Percentiles rank a stretch among this genome's conserved stretches.
Conservation (phyloP, 2,113 vertebrate genomes). For the Acrocephalus arundinaceus region DNA sequence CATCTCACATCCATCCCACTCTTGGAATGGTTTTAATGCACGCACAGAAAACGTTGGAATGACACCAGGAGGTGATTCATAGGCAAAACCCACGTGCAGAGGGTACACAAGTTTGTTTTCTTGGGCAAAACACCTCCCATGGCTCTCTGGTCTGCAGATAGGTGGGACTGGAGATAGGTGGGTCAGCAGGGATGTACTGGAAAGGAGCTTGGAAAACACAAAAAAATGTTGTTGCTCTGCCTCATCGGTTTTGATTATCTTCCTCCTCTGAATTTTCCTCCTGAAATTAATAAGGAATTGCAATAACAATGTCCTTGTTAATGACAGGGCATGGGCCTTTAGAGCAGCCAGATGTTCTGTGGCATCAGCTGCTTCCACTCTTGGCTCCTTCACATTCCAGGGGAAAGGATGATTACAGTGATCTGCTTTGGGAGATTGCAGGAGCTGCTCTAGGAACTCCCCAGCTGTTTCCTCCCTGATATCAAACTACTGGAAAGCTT, state of each 20-base stretch:
- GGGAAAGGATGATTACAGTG: not conserved
- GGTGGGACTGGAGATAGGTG: not conserved
- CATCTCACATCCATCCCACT: not conserved
- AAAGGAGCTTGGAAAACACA: not conserved
- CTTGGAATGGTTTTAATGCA: not conserved
- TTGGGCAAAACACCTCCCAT: not conserved
- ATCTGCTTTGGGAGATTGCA: not conserved
- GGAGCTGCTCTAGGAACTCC: not conserved
- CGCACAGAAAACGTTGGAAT: not conserved
- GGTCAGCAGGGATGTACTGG: not conserved
- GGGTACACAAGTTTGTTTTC: not conserved
- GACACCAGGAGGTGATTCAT: slow-evolving; percentile 13
- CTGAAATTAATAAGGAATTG: not conserved
- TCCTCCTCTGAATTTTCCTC: not conserved
- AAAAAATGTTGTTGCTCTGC: not conserved
- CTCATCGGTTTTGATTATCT: not conserved
- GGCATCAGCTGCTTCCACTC: not conserved
- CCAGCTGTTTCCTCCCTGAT: not conserved
- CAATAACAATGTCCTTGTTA: not conserved
- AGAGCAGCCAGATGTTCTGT: not conserved
- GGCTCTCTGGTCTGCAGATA: not conserved
- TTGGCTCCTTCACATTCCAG: not conserved
- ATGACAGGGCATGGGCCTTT: not conserved
- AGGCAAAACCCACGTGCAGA: not conserved
- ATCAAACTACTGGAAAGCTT: not conserved